These are phyloP conservation scores for Epinotia brunnichana DNA, from an alignment of 2,888 invertebrate species.

Conservation along the genomic window DNA sequence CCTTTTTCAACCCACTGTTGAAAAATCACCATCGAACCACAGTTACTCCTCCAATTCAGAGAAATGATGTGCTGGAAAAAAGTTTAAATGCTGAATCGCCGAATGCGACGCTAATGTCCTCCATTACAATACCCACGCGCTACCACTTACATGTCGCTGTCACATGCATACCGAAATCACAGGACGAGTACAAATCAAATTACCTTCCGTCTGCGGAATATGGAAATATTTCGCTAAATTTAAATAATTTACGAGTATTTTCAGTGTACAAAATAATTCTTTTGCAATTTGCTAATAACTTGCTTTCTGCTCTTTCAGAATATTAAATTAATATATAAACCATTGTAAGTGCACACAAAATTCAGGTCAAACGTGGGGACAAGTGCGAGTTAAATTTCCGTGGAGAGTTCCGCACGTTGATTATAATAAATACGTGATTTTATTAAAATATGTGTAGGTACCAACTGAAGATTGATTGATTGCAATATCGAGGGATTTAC, in stretches of 20 bases:
- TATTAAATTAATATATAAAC: background rate
- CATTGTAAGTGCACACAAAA: too few species aligned
- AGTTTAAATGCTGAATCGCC: background rate
- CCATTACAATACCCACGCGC: background rate
- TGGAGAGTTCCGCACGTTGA: too few species aligned
- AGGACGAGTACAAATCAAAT: background rate
- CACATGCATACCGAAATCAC: background rate
- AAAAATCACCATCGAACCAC: too few species aligned
- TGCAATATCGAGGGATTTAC: too few species aligned
- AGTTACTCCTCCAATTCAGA: too few species aligned
- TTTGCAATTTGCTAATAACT: background rate
- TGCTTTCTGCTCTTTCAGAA: background rate
- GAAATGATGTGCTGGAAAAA: background rate
- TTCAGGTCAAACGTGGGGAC: too few species aligned
- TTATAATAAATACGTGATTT: too few species aligned
- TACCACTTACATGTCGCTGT: background rate
- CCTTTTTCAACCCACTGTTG: too few species aligned
- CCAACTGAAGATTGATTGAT: too few species aligned
- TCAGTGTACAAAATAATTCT: background rate
- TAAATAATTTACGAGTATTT: slow-evolving; percentile 1
- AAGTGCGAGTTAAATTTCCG: too few species aligned
- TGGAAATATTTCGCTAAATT: slow-evolving; percentile 9
- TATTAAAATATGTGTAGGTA: too few species aligned
- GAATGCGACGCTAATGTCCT: background rate
- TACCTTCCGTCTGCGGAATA: slow-evolving; percentile 7